Evolutionary conservation across 2,888 invertebrate genomes (phyloP).

Genomic region (Strigamia transsilvanica): DNA sequence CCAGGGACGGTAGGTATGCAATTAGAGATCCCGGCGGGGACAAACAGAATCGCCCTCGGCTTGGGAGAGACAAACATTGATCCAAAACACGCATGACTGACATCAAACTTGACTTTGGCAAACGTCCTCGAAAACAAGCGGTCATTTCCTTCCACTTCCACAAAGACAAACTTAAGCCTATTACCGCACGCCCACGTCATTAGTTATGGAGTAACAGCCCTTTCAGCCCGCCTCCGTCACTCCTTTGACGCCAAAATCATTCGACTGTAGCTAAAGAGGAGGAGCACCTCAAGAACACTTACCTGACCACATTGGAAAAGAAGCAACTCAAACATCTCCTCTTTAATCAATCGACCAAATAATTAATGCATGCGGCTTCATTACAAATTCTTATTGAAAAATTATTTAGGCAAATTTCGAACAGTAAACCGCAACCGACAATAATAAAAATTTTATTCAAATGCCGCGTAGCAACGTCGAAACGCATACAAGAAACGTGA

Average conservation of each 20-base stretch:
- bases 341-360: slow-evolving; percentile 11
- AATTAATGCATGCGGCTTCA: background rate
- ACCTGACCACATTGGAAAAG: background rate
- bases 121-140: slow-evolving; percentile 18
- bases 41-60: slow-evolving; percentile 20
- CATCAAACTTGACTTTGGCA: slow-evolving; percentile 18
- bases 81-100: slow-evolving; percentile 52
- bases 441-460: slow-evolving; percentile 9
- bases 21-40: slow-evolving; percentile 40
- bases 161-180: slow-evolving; percentile 25
- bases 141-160: slow-evolving; percentile 31
- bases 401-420: background rate
- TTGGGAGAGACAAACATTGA: slow-evolving; percentile 31
- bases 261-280: slow-evolving; percentile 32
- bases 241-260: slow-evolving; percentile 23
- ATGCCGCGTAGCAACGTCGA: background rate
- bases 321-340: background rate
- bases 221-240: slow-evolving; percentile 13
- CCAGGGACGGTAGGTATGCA: slow-evolving; percentile 14
- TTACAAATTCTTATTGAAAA: slow-evolving; percentile 1
- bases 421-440: background rate
- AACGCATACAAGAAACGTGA: background rate
- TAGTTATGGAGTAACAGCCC: slow-evolving; percentile 31
- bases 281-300: slow-evolving; percentile 22
- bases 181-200: slow-evolving; percentile 7